Percentiles rank a stretch among this genome's conserved stretches.
phyloP scores from a whole-genome alignment of 2,888 invertebrate species.

The Cyclophora punctaria region DNA sequence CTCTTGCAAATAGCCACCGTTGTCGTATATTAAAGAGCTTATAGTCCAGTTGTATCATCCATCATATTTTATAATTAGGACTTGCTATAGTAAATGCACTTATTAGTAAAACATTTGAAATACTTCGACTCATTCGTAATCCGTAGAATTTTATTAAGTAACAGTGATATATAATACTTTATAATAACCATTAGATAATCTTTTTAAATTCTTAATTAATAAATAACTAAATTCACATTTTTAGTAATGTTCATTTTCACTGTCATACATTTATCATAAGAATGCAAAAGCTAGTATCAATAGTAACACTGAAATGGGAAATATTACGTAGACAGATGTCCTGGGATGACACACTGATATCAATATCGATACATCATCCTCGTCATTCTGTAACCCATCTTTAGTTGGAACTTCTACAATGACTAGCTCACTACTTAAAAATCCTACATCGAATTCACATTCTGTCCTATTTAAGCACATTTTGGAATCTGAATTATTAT shows the following conservation, averaged over 20 bases:
- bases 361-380: conserved; percentile 81
- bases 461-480: conserved; percentile 85
- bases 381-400: conserved; percentile 86
- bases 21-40: too few relatives aligned
- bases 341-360: conserved; percentile 87
- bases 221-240: conserved; percentile 65
- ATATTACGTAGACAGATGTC: conserved; percentile 85
- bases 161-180: conserved; percentile 16
- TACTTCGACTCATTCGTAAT: not conserved
- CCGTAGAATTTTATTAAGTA: conserved; percentile 5
- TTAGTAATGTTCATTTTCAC: conserved; percentile 61
- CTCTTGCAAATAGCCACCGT: too few relatives aligned
- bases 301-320: conserved; percentile 84
- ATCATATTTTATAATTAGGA: too few relatives aligned
- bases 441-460: conserved; percentile 82
- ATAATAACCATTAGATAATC: conserved; percentile 5
- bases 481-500: conserved; percentile 78
- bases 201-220: conserved; percentile 28
- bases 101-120: not conserved
- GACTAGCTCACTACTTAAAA: conserved; percentile 85
- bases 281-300: conserved; percentile 87
- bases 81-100: not conserved
- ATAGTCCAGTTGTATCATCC: too few relatives aligned
- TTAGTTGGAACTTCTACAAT: conserved; percentile 89
- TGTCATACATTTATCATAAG: conserved; percentile 76